Evolutionary conservation across 2,888 invertebrate genomes (phyloP).

Genomic region (Lasioglossum marginatum): DNA sequence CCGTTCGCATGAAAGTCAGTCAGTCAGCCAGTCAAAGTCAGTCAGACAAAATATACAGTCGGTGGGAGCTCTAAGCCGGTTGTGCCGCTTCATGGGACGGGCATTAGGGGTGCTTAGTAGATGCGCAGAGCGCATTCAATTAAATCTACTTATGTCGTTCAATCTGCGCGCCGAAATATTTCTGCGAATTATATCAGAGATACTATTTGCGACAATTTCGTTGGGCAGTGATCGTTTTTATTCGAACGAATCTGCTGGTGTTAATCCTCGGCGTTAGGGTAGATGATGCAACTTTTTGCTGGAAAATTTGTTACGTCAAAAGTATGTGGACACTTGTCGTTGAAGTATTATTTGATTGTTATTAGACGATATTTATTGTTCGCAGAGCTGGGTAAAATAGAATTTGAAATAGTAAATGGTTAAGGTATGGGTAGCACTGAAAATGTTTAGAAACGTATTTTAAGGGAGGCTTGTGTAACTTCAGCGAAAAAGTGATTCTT

Average conservation of each 20-base stretch:
- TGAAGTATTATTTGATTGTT: too few relatives aligned
- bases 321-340: too few relatives aligned
- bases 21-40: constrained; percentile 53
- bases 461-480: too few relatives aligned
- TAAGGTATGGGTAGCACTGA: too few relatives aligned
- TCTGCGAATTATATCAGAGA: neutral
- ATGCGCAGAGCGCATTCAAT: constrained; percentile 27
- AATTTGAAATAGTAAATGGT: too few relatives aligned
- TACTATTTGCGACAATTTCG: neutral
- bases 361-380: too few relatives aligned
- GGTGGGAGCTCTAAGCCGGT: constrained; percentile 49
- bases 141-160: constrained; percentile 30
- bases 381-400: too few relatives aligned
- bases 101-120: constrained; percentile 61
- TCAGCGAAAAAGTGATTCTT: too few relatives aligned
- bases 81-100: constrained; percentile 43
- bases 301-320: too few relatives aligned
- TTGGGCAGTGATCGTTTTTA: neutral
- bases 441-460: too few relatives aligned
- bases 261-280: too few relatives aligned
- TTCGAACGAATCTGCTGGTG: neutral
- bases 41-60: constrained; percentile 62
- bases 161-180: neutral
- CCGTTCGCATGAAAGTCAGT: constrained; percentile 65
- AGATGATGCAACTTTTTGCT: too few relatives aligned